phyloP scores from a whole-genome alignment of 2,113 vertebrate genomes.

The Ellobius talpinus region DNA sequence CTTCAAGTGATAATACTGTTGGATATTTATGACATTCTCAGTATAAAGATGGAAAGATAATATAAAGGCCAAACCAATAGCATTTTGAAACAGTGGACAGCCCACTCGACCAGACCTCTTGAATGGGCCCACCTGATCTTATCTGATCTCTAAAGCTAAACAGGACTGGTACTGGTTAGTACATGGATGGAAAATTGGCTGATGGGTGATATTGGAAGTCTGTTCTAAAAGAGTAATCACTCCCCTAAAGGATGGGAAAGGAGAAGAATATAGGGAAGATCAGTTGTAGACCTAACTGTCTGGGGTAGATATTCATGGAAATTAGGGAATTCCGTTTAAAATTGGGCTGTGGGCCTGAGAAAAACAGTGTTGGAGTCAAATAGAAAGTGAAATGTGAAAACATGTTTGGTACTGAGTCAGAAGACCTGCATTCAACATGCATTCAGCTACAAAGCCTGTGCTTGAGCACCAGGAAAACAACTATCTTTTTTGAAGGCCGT shows the following conservation, averaged over 20 bases:
- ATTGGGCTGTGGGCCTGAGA: background rate
- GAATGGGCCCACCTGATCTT: background rate
- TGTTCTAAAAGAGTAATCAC: background rate
- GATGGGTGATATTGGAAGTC: background rate
- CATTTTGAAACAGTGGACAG: slow-evolving; percentile 1
- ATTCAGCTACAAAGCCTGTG: background rate
- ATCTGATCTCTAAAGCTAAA: background rate
- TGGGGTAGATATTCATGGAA: background rate
- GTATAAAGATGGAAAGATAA: slow-evolving; percentile 11
- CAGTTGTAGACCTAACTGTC: background rate
- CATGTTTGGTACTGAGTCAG: background rate
- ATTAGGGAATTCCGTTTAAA: background rate
- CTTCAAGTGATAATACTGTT: background rate
- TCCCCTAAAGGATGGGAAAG: background rate
- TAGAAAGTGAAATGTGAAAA: background rate
- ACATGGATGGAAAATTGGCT: background rate
- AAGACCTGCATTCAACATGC: background rate
- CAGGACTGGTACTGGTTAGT: background rate
- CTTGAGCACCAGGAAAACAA: background rate
- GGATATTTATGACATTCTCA: background rate
- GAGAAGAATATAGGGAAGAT: background rate
- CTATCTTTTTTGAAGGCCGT: background rate
- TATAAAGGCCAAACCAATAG: slow-evolving; percentile 15
- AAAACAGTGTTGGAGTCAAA: background rate
- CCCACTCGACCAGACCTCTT: background rate